Base-by-base conservation (phyloP, 2,888 invertebrate species). In the Leptinotarsa peninsularis region DNA sequence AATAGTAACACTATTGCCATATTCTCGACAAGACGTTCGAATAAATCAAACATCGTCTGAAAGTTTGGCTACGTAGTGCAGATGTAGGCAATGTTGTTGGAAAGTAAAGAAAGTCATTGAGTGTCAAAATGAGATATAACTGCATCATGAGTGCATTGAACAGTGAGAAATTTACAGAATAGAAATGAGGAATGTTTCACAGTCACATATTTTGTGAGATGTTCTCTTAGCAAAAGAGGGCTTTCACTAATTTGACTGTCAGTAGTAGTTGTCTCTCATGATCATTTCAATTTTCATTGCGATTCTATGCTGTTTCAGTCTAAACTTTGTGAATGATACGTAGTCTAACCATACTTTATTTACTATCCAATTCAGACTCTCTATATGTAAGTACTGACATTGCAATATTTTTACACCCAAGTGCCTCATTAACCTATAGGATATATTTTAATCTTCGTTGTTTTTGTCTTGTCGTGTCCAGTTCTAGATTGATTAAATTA, bases 341-440 rank as follows among this genome's bases (percentile, higher is more conserved):
- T 63, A 63, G 18, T 18, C 33, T 27, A 27, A 63, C n/a, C 14
- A 15, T 33, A 63, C 63, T 63, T 21, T 58, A n/a, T 58, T 43
- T n/a, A 21, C 21, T 58, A 67, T 67, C n/a, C 54, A 52, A 60
- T 49, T 56, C 17, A 14, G 33, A 63, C 63, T 63, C n/a, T 71
- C 66, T 72, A 73, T 66, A 49, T 71, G 52, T 76, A 73, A 76
- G 81, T 82, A 82, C 82, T 82, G 81, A 83, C 83, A 82, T 83
- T 82, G 83, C 83, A 82, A 82, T 81, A 80, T 82, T 77, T 76
- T 78, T 77, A 79, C 83, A 83, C 83, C 83, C 76, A 83, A 82
- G 83, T 83, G 83, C 83, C 83, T 83, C 81, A 74, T 73, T 79
- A 80, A 81, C 75, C 50, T 75, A 67, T 78, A 77, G 58, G 73